Evolutionary conservation across 2,888 invertebrate genomes (phyloP).

Genomic region (Rhingia campestris): DNA sequence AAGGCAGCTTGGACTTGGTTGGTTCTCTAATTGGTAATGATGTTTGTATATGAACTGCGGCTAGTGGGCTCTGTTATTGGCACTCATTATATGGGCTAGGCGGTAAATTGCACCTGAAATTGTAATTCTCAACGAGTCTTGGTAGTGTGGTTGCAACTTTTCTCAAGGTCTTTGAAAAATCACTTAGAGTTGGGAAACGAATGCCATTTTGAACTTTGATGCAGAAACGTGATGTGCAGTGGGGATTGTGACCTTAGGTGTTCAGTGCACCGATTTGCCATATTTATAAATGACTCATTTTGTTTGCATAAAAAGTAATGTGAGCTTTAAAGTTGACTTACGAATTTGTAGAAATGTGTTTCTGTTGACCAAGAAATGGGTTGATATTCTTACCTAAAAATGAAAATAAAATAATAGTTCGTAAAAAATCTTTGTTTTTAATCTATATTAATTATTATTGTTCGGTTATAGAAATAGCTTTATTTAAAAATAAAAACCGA

Average conservation of each 20-base stretch:
- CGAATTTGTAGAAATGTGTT: too few species aligned
- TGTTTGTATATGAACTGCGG: conserved; percentile 36
- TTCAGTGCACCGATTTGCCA: too few species aligned
- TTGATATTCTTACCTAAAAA: too few species aligned
- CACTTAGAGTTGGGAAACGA: not conserved
- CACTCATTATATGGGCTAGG: conserved; percentile 22
- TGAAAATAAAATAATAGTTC: too few species aligned
- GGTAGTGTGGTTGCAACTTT: conserved; percentile 14
- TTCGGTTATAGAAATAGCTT: too few species aligned
- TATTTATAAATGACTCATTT: too few species aligned
- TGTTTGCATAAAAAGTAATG: too few species aligned
- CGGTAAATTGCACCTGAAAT: conserved; percentile 39
- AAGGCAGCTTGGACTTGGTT: not conserved
- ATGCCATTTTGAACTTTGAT: not conserved
- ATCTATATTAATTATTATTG: too few species aligned
- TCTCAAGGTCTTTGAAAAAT: conserved; percentile 37
- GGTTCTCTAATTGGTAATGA: conserved; percentile 8
- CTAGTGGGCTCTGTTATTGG: conserved; percentile 1
- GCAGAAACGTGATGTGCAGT: not conserved
- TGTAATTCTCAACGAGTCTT: not conserved
- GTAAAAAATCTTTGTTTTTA: too few species aligned
- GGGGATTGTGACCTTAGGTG: not conserved
- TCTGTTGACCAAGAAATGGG: too few species aligned
- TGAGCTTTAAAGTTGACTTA: too few species aligned
- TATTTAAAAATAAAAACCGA: too few species aligned